Base-by-base conservation (phyloP, 2,797 vertebrate genomes). In the Poecilia wingei region DNA sequence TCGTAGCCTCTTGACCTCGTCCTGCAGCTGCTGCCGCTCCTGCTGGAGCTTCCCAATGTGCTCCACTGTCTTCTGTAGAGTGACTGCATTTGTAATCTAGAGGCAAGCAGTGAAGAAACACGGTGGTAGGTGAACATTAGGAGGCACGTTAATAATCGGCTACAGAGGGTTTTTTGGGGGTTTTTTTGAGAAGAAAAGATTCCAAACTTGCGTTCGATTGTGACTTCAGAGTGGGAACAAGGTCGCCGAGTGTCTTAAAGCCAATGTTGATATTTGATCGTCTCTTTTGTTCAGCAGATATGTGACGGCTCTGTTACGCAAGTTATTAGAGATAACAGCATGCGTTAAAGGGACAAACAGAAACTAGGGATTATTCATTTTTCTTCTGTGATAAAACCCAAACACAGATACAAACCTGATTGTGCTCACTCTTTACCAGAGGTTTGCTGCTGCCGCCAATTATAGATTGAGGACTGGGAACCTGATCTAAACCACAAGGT, bases 11-110 rank as follows among this genome's bases (percentile, higher is more conserved):
- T 89, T 95, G 39, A 96, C 94, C 82, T 99, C 98, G 51, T 99
- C 98, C 87, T 97, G 97, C 89, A 98, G 94, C 91, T 98, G 97
- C 49, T 95, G 89, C 79, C 98, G 95, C 79, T 99, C 98, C 93
- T 98, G 97, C 89, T 99, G 98, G n/a, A 99, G 96, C 87, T 99
- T 99, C 75, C 96, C 92, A n/a, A 99, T 98, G 91, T 99, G 96
- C 46, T 99, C 98, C 83, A 99, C 97, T 0, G 98, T 97, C 93
- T 98, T 99, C 94, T 99, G 98, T 72, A 99, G 94, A 0, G 96
- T 99, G 85, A 96, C 94, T 41, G 98, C 98, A 28, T 97, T 97
- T 89, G 96, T 99, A 92, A 96, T 96, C 98, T 99, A 92, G 55
- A 82, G 41, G 74, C 39, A 69, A 25, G 87, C 33, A 77, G 70